These are phyloP conservation scores for Xylocopa sonorina DNA, from an alignment of 1,140 invertebrate genomes.

Conservation along the genomic window DNA sequence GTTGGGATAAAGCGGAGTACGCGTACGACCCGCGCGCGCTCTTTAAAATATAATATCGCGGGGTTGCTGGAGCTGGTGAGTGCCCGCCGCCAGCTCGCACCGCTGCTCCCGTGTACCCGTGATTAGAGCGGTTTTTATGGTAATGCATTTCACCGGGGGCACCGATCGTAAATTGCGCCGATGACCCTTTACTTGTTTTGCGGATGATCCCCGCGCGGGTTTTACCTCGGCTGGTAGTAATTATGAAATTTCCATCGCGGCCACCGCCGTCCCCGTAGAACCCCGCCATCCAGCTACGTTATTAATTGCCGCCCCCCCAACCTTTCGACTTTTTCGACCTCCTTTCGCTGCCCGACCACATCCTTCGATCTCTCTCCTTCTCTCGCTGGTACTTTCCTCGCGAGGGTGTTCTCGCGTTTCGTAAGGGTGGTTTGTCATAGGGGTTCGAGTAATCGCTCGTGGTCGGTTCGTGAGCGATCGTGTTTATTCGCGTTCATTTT, in stretches of 20 bases:
- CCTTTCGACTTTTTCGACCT: neutral
- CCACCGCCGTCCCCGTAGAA: neutral
- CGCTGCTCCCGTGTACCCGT: conserved; percentile 40
- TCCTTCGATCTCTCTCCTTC: no score
- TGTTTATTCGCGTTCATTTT: no score
- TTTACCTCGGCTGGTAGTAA: conserved; percentile 42
- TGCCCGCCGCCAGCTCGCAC: neutral
- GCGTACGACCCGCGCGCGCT: conserved; percentile 43
- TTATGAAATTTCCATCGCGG: conserved; percentile 52
- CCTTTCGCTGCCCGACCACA: neutral
- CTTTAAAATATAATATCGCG: conserved; percentile 67
- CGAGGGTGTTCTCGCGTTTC: neutral
- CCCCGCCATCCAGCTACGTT: conserved; percentile 15
- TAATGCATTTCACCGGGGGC: conserved; percentile 54
- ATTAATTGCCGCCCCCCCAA: conserved; percentile 11
- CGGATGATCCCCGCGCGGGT: conserved; percentile 30
- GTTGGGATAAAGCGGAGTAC: conserved; percentile 62
- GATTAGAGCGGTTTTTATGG: conserved; percentile 65
- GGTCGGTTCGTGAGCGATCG: no score
- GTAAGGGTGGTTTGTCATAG: no score
- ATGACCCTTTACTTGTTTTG: conserved; percentile 51
- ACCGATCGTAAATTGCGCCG: conserved; percentile 39
- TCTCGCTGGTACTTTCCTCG: neutral
- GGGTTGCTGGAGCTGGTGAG: conserved; percentile 28
- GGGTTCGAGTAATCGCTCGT: no score